A percentile compares a stretch with the other conserved stretches of the same genome.
phyloP scores from a whole-genome alignment of 1,140 invertebrate genomes.

The Drosophila eugracilis region DNA sequence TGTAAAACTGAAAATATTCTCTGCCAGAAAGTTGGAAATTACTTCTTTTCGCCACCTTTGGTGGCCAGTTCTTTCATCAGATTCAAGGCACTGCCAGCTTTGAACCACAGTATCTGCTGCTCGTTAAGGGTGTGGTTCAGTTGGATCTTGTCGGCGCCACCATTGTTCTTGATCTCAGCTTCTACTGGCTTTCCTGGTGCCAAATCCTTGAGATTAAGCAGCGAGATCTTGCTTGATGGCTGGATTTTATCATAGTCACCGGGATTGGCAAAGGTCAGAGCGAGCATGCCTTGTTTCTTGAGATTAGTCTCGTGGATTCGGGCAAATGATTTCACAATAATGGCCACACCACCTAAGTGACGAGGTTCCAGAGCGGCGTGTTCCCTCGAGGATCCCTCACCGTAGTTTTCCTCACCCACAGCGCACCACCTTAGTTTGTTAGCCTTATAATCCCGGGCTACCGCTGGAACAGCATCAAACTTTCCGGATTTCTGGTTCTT shows the following conservation, averaged over 20 bases:
- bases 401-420: slow-evolving; percentile 99
- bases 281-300: slow-evolving; percentile 99
- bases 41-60: slow-evolving; percentile 5
- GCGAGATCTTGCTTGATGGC: slow-evolving; percentile 95
- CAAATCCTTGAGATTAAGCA: slow-evolving; percentile 93
- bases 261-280: slow-evolving; percentile 97
- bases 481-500: slow-evolving; percentile 95
- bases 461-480: slow-evolving; percentile 96
- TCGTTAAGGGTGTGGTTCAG: slow-evolving; percentile 98
- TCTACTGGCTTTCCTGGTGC: slow-evolving; percentile 96
- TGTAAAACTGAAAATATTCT: too few species aligned
- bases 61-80: slow-evolving; percentile 94
- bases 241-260: slow-evolving; percentile 98
- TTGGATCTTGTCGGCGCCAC: slow-evolving; percentile 92
- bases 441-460: slow-evolving; percentile 97
- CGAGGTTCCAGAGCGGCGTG: slow-evolving; percentile 99
- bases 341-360: slow-evolving; percentile 96
- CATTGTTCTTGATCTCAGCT: slow-evolving; percentile 96
- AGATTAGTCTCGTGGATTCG: slow-evolving; percentile 99
- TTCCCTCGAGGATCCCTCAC: slow-evolving; percentile 95
- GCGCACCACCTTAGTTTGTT: slow-evolving; percentile 96
- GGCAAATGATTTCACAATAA: slow-evolving; percentile 99
- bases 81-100: slow-evolving; percentile 98
- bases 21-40: too few species aligned
- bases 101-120: slow-evolving; percentile 99